phyloP scores from a whole-genome alignment of 2,888 invertebrate species.

The Spatulosminthurus flaviceps region DNA sequence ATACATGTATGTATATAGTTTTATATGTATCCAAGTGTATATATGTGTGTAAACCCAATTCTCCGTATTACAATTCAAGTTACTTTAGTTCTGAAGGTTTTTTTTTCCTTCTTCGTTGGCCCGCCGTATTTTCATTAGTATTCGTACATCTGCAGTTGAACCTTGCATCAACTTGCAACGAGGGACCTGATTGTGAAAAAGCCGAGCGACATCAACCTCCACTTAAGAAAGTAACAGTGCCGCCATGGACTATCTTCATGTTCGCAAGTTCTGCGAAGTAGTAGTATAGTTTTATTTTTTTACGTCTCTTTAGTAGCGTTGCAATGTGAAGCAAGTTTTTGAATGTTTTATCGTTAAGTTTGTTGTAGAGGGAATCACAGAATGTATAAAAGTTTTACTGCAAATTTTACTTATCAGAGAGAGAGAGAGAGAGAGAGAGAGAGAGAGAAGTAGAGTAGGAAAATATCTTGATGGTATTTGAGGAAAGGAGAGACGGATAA shows the following conservation, averaged over 20 bases:
- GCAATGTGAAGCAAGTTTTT: constrained; percentile 11
- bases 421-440: too few species aligned
- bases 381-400: too few species aligned
- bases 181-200: background rate
- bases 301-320: constrained; percentile 10
- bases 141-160: constrained; percentile 5
- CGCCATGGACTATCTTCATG: too few species aligned
- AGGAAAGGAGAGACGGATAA: background rate
- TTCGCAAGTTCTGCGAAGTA: too few species aligned
- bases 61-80: background rate
- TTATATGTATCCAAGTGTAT: too few species aligned
- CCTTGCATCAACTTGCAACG: constrained; percentile 18
- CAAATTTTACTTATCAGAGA: too few species aligned
- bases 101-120: background rate
- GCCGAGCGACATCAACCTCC: background rate
- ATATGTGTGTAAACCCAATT: too few species aligned
- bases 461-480: constrained; percentile 3
- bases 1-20: too few species aligned
- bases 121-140: background rate
- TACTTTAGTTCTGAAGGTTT: background rate
- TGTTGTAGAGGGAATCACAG: too few species aligned
- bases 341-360: constrained; percentile 23
- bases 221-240: background rate
- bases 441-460: too few species aligned
- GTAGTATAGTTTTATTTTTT: background rate